phyloP scores from a whole-genome alignment of 2,797 vertebrate species.

The Alosa sapidissima region DNA sequence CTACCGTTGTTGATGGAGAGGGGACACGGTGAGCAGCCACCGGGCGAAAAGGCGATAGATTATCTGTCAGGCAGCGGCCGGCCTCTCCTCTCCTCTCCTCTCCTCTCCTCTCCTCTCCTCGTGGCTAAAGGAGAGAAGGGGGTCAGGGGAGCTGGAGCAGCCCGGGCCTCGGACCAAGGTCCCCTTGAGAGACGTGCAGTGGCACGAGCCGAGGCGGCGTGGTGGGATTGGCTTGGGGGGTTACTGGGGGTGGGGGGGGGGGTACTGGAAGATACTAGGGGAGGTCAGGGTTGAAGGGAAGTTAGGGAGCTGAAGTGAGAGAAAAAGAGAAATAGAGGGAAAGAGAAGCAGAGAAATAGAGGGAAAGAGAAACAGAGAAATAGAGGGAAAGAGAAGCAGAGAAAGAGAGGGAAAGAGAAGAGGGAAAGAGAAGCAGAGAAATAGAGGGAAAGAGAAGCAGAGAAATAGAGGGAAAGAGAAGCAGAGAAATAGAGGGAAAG shows the following conservation, averaged over 20 bases:
- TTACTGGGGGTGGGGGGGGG: neutral
- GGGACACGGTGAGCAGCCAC: conserved; percentile 36
- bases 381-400: no score
- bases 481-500: no score
- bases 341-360: neutral
- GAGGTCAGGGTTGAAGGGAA: no score
- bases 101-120: neutral
- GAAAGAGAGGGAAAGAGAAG: no score
- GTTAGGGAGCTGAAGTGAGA: neutral
- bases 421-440: no score
- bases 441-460: no score
- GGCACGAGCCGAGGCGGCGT: neutral
- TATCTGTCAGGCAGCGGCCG: conserved; percentile 36
- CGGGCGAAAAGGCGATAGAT: conserved; percentile 42
- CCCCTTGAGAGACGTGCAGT: conserved; percentile 32
- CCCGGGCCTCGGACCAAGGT: conserved; percentile 34
- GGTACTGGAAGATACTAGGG: neutral
- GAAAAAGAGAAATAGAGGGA: neutral
- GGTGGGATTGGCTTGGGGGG: no score
- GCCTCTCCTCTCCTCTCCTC: neutral
- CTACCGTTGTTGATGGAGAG: conserved; percentile 41
- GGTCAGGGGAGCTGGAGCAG: conserved; percentile 29
- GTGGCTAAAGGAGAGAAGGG: neutral
- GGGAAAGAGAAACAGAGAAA: conserved; percentile 17
- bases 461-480: no score